Conservation (phyloP, 2,888 invertebrate genomes). For the Mesoligia furuncula region DNA sequence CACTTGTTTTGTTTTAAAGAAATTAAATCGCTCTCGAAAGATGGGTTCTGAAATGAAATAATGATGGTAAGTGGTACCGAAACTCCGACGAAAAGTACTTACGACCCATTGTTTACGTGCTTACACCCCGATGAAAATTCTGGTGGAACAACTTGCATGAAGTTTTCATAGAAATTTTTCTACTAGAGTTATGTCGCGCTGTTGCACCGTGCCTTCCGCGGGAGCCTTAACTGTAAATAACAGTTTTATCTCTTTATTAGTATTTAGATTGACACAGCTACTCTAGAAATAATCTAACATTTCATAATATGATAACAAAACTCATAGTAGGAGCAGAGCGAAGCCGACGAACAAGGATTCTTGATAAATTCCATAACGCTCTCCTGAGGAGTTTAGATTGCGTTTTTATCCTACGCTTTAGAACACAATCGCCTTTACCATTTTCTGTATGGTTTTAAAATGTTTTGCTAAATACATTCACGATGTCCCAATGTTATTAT, state of each 20-base stretch:
- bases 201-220: background rate
- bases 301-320: background rate
- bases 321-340: conserved; percentile 8
- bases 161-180: background rate
- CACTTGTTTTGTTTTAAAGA: background rate
- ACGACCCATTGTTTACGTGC: no score
- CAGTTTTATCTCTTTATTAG: background rate
- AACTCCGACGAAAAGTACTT: background rate
- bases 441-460: background rate
- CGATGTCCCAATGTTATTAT: background rate
- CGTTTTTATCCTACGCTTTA: background rate
- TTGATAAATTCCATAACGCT: conserved; percentile 4
- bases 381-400: conserved; percentile 17
- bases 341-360: background rate
- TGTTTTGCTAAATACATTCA: conserved; percentile 9
- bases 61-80: background rate
- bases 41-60: background rate
- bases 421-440: background rate
- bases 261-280: background rate
- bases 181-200: background rate
- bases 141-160: background rate
- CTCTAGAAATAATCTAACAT: background rate
- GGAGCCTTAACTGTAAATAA: background rate
- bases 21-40: background rate
- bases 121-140: background rate